Evolutionary conservation across 2,113 vertebrate species (phyloP).

Genomic region (Ivindomyrus marchei): DNA sequence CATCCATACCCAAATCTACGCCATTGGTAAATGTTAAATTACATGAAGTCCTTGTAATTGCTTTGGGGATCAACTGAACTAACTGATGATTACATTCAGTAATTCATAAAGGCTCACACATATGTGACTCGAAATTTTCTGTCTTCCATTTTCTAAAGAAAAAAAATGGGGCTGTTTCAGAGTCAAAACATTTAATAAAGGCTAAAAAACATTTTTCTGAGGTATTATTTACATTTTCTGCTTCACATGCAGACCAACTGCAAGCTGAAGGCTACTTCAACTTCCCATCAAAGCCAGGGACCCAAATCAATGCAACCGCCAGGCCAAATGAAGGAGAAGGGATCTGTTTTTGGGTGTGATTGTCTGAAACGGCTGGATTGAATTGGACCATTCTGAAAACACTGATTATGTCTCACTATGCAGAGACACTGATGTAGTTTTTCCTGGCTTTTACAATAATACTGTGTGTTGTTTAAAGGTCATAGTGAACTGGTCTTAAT

Average conservation of each 20-base stretch:
- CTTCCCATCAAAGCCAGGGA: not conserved
- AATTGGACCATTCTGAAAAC: not conserved
- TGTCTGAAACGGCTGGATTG: not conserved
- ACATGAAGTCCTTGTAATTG: not conserved
- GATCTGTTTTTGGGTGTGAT: not conserved
- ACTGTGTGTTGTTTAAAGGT: not conserved
- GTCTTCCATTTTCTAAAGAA: not conserved
- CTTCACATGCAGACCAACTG: conserved; percentile 7
- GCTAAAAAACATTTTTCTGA: conserved; percentile 3
- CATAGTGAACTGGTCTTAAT: conserved; percentile 1
- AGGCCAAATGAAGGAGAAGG: not conserved
- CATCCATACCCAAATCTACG: not conserved
- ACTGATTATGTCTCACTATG: not conserved
- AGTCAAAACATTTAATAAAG: not conserved
- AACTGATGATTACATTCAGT: not conserved
- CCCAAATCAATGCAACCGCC: not conserved
- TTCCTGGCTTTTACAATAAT: not conserved
- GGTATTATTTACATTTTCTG: conserved; percentile 13
- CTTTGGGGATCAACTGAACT: not conserved
- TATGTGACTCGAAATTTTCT: not conserved
- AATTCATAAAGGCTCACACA: not conserved
- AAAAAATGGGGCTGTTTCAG: not conserved
- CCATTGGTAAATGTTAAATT: not conserved
- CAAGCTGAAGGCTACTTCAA: not conserved
- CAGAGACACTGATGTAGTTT: not conserved